Evolutionary conservation across 2,113 vertebrate genomes (phyloP), one percentile per base, ranked within the genome.

Genomic region (Forbesichthys agassizii): DNA sequence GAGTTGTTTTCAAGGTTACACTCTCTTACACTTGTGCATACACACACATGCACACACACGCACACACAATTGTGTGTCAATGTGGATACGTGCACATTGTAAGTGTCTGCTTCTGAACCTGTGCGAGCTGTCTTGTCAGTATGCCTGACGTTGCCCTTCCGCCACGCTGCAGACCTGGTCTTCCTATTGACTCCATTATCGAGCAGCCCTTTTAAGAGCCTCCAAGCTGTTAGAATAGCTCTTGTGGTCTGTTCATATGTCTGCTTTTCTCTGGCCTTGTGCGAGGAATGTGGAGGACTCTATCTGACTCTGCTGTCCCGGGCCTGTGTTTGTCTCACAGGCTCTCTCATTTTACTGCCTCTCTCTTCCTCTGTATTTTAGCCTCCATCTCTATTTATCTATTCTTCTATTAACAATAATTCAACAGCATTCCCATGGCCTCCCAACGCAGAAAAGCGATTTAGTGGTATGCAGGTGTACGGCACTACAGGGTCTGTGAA

Each of bases 161-260:
- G 51, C 59, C 58, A 58, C 66, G 70, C 58, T 49, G 13, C 66
- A 67, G 65, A 58, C 47, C 56, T 69, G 71, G 53, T 16, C 60
- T 63, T 46, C 68, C 67, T 53, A 69, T 53, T 48, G 78, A 69
- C 68, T 78, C 77, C 18, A 78, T 79, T 82, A 75, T 64, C 64
- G 18, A 80, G 61, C 63, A 67, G 59, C 36, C 58, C 33, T 64
- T 65, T 64, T 70, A 57, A 57, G 1, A 33, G 55, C 55, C 55
- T 62, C n/a, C 14, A 65, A 58, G 47, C 49, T 60, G 54, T 33
- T 27, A 3, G 3, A 33, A 13, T 46, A n/a, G 55, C 61, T 47
- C 42, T 68, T 57, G 46, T 52, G 16, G 48, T 69, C 2, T 3
- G 4, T 56, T 67, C 9, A 13, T 18, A 6, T 4, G 70, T 61